Conservation (phyloP, 2,888 invertebrate genomes). For the Brachypalpus laphriformis region DNA sequence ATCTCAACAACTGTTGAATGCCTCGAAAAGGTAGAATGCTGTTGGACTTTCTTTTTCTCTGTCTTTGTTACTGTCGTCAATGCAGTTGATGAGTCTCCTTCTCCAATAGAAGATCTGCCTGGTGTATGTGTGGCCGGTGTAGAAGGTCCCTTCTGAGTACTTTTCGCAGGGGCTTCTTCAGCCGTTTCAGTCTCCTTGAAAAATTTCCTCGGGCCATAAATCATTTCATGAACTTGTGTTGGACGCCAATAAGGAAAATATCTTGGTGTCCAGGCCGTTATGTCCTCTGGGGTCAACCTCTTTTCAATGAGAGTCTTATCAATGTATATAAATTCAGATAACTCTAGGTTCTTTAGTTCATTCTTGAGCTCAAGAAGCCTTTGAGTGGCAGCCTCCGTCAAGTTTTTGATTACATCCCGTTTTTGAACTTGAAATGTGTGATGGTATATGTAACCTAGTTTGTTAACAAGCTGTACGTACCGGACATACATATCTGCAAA, state of each 20-base stretch:
- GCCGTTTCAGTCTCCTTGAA: slow-evolving; percentile 67
- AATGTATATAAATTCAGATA: slow-evolving; percentile 86
- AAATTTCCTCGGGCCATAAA: slow-evolving; percentile 76
- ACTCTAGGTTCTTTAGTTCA: slow-evolving; percentile 84
- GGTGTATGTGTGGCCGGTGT: too few species aligned
- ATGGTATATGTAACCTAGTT: slow-evolving; percentile 79
- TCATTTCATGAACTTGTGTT: slow-evolving; percentile 77
- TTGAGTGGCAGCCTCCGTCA: slow-evolving; percentile 78
- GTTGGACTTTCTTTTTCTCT: background rate
- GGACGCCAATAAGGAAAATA: slow-evolving; percentile 84
- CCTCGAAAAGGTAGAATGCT: background rate
- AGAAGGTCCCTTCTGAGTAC: background rate
- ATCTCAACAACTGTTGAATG: background rate
- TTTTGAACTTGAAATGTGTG: slow-evolving; percentile 82
- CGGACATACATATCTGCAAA: slow-evolving; percentile 80
- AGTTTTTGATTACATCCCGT: slow-evolving; percentile 76
- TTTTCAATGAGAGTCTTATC: slow-evolving; percentile 87
- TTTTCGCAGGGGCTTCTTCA: background rate
- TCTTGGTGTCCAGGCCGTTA: slow-evolving; percentile 84
- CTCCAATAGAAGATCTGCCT: background rate
- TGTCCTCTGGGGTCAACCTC: slow-evolving; percentile 86
- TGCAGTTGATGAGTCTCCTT: background rate
- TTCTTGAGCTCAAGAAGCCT: slow-evolving; percentile 84
- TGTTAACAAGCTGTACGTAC: slow-evolving; percentile 80
- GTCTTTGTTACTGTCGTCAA: background rate